phyloP scores from a whole-genome alignment of 2,797 vertebrate genomes.

The Pempheris klunzingeri region DNA sequence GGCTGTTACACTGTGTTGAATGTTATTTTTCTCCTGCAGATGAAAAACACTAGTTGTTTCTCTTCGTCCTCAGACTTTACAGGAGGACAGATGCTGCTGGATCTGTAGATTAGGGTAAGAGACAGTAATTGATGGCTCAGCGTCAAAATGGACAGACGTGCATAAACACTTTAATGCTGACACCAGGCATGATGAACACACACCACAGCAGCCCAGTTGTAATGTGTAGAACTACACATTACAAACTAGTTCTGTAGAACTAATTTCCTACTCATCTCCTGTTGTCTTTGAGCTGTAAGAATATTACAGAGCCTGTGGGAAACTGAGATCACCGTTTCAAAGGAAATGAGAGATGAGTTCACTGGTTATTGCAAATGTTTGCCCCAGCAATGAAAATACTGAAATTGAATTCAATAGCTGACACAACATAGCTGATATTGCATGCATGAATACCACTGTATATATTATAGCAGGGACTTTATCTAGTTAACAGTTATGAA shows the following conservation, averaged over 20 bases:
- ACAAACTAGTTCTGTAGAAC: too few species aligned
- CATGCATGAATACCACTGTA: not conserved
- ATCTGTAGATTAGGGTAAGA: slow-evolving; percentile 6
- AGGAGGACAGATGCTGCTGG: slow-evolving; percentile 9
- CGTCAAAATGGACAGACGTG: slow-evolving; percentile 1
- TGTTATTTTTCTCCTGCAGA: not conserved
- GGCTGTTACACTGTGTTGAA: not conserved
- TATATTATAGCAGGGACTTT: not conserved
- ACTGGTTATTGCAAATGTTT: slow-evolving; percentile 33
- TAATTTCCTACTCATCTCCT: too few species aligned
- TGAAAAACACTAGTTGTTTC: slow-evolving; percentile 33
- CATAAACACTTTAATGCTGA: not conserved
- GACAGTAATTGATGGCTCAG: slow-evolving; percentile 5
- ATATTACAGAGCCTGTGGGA: not conserved
- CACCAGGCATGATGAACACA: slow-evolving; percentile 1
- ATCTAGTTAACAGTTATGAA: slow-evolving; percentile 21
- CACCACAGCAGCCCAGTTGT: not conserved
- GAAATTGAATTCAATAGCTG: slow-evolving; percentile 22
- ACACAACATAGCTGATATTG: slow-evolving; percentile 17
- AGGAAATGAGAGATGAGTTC: slow-evolving; percentile 45
- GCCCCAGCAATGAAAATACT: slow-evolving; percentile 21
- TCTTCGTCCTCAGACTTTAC: not conserved
- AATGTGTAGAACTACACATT: slow-evolving; percentile 4
- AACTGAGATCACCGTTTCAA: slow-evolving; percentile 8
- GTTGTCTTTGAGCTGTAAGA: slow-evolving; percentile 8